Conservation (phyloP, 2,888 invertebrate genomes). For the Entomobrya multifasciata region DNA sequence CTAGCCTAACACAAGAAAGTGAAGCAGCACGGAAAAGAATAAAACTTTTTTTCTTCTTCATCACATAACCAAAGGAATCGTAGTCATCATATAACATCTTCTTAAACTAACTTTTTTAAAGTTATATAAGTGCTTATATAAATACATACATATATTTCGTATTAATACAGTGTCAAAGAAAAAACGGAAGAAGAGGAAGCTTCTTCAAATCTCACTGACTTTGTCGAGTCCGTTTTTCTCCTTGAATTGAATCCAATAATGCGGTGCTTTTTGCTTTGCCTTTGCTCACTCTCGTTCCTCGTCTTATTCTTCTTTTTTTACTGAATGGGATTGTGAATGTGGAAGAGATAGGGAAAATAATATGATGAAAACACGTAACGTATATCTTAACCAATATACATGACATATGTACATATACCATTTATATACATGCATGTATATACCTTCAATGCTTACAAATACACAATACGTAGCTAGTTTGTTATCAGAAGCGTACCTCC, state of each 20-base stretch:
- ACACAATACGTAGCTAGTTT: constrained; percentile 28
- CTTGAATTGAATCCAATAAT: constrained; percentile 49
- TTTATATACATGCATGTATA: neutral
- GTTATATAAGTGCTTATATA: neutral
- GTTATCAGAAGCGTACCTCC: constrained; percentile 54
- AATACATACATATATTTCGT: neutral
- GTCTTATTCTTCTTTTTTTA: constrained; percentile 19
- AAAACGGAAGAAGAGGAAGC: constrained; percentile 52
- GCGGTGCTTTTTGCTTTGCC: constrained; percentile 13
- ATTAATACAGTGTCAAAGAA: neutral
- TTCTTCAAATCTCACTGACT: constrained; percentile 53
- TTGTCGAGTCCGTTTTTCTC: constrained; percentile 49
- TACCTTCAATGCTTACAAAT: constrained; percentile 16
- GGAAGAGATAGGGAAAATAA: constrained; percentile 59
- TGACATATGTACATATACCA: neutral
- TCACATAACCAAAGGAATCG: neutral
- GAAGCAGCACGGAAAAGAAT: constrained; percentile 10
- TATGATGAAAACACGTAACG: neutral
- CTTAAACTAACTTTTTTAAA: neutral
- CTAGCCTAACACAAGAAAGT: constrained; percentile 34
- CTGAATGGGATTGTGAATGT: constrained; percentile 60
- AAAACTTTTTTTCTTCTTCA: neutral
- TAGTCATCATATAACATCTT: neutral
- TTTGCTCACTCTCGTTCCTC: neutral
- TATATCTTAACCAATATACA: constrained; percentile 8